Conservation (phyloP, 2,888 invertebrate genomes). For the Schizaphis graminum region DNA sequence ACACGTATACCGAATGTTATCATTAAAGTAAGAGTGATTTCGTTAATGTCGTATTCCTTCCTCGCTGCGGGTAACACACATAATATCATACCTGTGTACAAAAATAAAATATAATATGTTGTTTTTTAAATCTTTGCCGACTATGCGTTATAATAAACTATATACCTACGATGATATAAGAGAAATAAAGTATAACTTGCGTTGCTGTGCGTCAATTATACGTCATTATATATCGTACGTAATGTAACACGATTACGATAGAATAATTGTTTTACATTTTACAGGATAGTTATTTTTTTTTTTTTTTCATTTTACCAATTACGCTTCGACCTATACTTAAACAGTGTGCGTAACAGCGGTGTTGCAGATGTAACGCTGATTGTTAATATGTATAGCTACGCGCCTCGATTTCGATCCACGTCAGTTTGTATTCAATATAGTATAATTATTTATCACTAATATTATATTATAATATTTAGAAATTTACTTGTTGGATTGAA, state of each 20-base stretch:
- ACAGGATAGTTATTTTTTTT: background rate
- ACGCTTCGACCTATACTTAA: background rate
- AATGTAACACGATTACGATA: background rate
- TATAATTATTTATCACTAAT: background rate
- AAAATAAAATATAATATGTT: background rate
- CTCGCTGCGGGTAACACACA: background rate
- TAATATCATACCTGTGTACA: background rate
- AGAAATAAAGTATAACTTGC: background rate
- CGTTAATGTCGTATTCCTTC: background rate
- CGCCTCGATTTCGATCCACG: background rate
- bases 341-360: background rate
- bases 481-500: background rate
- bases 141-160: background rate
- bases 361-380: background rate
- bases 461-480: background rate
- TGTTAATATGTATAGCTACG: background rate
- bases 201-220: background rate
- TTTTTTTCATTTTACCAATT: background rate
- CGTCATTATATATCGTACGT: background rate
- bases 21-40: background rate
- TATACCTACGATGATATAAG: background rate
- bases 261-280: constrained; percentile 14
- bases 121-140: background rate
- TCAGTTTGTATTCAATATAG: background rate
- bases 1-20: background rate